Conservation (phyloP, 2,888 invertebrate genomes). For the Ennomos fuscantarius region DNA sequence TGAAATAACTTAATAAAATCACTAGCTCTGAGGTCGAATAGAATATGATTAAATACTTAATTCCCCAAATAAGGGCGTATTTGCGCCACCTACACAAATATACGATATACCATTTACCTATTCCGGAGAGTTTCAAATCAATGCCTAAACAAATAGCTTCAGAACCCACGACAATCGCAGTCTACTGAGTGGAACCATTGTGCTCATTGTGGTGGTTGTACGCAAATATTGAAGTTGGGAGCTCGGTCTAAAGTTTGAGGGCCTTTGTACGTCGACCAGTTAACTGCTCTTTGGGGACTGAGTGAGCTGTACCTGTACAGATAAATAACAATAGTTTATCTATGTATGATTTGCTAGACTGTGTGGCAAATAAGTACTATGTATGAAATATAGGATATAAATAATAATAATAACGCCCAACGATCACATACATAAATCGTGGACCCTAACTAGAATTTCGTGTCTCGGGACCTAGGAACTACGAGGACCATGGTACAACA, state of each 20-base stretch:
- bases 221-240: constrained; percentile 39
- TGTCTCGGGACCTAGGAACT: too few species aligned
- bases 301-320: constrained; percentile 7
- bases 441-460: too few species aligned
- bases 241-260: constrained; percentile 51
- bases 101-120: constrained; percentile 19
- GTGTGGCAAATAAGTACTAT: too few species aligned
- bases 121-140: constrained; percentile 33
- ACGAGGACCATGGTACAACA: too few species aligned
- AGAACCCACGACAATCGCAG: constrained; percentile 20
- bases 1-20: too few species aligned
- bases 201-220: constrained; percentile 34
- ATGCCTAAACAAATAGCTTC: constrained; percentile 40
- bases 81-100: constrained; percentile 26
- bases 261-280: constrained; percentile 50
- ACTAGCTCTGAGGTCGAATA: constrained; percentile 1
- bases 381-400: too few species aligned
- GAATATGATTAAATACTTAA: not conserved
- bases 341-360: too few species aligned
- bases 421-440: too few species aligned
- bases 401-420: too few species aligned
- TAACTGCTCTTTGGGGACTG: constrained; percentile 49
- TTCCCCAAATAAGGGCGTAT: constrained; percentile 23
- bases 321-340: too few species aligned
- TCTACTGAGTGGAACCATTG: constrained; percentile 4